phyloP scores from a whole-genome alignment of 2,797 vertebrate species.

The Myotis pilosus region DNA sequence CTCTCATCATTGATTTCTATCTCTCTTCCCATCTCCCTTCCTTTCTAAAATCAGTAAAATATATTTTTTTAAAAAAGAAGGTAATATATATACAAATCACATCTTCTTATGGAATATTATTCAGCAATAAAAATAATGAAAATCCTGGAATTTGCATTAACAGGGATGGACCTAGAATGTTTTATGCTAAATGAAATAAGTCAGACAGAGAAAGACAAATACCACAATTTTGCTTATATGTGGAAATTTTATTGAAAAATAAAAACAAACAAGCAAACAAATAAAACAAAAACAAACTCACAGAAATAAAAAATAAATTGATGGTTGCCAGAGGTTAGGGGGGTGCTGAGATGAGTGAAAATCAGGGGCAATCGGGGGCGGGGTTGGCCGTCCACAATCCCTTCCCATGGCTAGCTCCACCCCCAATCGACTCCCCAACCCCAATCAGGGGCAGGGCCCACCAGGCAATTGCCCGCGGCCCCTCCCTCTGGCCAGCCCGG shows the following conservation, averaged over 20 bases:
- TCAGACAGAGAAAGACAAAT: neutral
- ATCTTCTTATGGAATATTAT: neutral
- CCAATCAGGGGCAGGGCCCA: rapidly evolving
- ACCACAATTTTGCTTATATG: neutral
- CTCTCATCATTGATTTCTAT: too few species aligned
- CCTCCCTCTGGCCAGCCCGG: too few species aligned
- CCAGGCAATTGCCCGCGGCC: too few species aligned
- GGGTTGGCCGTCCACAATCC: too few species aligned
- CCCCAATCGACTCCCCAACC: too few species aligned
- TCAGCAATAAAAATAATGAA: neutral
- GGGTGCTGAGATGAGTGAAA: neutral
- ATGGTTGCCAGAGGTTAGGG: neutral
- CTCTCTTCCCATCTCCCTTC: too few species aligned
- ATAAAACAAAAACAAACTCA: neutral
- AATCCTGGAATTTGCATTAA: neutral
- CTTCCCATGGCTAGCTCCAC: too few species aligned
- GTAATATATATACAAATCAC: neutral
- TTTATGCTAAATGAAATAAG: neutral
- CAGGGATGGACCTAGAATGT: neutral
- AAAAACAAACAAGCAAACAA: neutral
- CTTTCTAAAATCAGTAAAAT: too few species aligned
- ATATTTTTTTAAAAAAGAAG: neutral
- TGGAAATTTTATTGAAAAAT: neutral
- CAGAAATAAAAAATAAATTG: neutral
- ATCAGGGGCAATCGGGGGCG: too few species aligned